A percentile compares a stretch with the other conserved stretches of the same genome.
phyloP scores from a whole-genome alignment of 64 coral and sea anemone genomes.

The Cladopsammia gracilis region DNA sequence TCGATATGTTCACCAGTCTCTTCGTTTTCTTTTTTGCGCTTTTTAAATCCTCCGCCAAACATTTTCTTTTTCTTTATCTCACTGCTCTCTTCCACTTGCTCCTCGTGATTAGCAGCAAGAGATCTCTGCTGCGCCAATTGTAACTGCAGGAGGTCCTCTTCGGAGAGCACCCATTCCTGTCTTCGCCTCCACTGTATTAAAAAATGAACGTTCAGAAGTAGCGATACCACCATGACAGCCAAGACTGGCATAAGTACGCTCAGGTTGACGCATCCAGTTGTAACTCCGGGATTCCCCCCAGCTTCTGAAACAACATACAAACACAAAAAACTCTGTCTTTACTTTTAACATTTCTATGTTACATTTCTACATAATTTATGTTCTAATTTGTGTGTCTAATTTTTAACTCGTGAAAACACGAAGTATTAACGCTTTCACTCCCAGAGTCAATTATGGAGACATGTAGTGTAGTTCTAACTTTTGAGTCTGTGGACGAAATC shows the following conservation, averaged over 20 bases:
- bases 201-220: conserved; percentile 23
- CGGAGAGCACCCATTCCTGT: neutral
- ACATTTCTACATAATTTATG: too few relatives aligned
- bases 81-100: neutral
- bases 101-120: neutral
- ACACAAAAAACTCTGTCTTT: neutral
- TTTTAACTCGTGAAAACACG: too few relatives aligned
- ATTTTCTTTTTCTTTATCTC: conserved; percentile 12
- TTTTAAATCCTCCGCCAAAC: neutral
- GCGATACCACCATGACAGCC: neutral
- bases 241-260: conserved; percentile 18
- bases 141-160: neutral
- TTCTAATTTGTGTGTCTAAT: too few relatives aligned
- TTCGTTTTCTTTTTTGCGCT: neutral
- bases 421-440: too few relatives aligned
- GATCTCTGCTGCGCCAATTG: neutral
- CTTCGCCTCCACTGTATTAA: conserved; percentile 19
- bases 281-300: too few relatives aligned
- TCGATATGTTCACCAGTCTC: too few relatives aligned
- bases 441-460: too few relatives aligned
- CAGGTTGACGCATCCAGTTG: conserved; percentile 2
- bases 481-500: too few relatives aligned
- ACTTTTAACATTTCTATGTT: too few relatives aligned
- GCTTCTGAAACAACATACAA: neutral
- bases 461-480: too few relatives aligned